Evolutionary conservation across 2,797 vertebrate species (phyloP), one percentile per base, ranked within the genome.

Genomic region (Chelidonichthys spinosus): DNA sequence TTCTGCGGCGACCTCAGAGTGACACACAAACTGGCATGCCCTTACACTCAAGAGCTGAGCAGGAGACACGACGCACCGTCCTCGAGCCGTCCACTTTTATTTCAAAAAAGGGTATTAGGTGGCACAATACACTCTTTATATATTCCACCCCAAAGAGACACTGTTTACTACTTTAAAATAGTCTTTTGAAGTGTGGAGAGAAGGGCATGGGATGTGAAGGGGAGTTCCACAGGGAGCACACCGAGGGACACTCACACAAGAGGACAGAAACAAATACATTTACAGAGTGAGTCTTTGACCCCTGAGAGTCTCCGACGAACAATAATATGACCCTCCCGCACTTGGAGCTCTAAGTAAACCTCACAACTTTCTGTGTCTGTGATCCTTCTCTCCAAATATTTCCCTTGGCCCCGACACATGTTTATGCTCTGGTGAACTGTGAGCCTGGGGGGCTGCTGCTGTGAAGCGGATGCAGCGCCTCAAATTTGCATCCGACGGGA

Each of bases 341-440:
- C 76, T 65, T 63, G 46, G 43, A 81, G 73, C 71, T 67, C 78
- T 37, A 8, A 65, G 81, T 63, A 84, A 90, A 84, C 85, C 81
- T 76, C 74, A 68, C 82, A 83, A 69, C 75, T 67, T 71, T 87
- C 53, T 66, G 69, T 56, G 77, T 72, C 83, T 80, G 82, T 83
- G 84, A 81, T 82, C 63, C 62, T 36, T 87, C 85, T 90, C 68
- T 75, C 62, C 84, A 90, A 90, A 93, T 91, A 90, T 92, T 92
- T 93, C 77, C 58, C 73, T 88, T 93, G 92, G 91, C 84, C 74
- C 25, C 74, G 72, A 79, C 82, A 84, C 56, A 62, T 89, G 89
- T 91, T 92, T 92, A 83, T 87, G 78, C 85, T 87, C 83, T 72
- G 90, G 69, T 88, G 89, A 89, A 86, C 84, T 60, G 55, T 69